Evolutionary conservation across 2,888 invertebrate species (phyloP), one percentile per base, ranked within the genome.

Genomic region (Clostera curtula): DNA sequence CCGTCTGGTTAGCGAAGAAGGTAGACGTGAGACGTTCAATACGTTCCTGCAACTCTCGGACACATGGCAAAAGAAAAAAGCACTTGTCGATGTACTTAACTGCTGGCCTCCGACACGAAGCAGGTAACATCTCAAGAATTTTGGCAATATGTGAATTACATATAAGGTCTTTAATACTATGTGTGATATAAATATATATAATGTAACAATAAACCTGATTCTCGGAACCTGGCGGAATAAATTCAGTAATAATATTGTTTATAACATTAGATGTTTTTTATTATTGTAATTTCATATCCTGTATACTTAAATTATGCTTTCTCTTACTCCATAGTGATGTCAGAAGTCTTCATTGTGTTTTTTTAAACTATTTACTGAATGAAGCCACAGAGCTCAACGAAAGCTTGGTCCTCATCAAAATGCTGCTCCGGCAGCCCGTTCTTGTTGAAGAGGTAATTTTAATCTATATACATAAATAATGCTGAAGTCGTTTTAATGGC

Each of bases 31-130:
- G 5, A 59, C 52, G 16, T 69, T 79, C 40, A 15, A 25, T 1
- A 37, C 43, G 34, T 56, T 72, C 28, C 24, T 56, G 30, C 20
- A 25, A 16, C 36, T 42, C 7, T 40, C 67, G 1, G 52, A 63
- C 43, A 42, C 65, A 3, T 71, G 72, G 69, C 61, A 55, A 33
- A 57, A 59, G 27, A 62, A 61, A 50, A 72, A 70, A 40, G 70
- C 75, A 21, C 59, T 84, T 1, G 71, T 71, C 2, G 79, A 83
- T 35, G 62, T 72, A 7, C 59, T 84, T 6, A 56, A 50, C 23
- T 76, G 74, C 54, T 84, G 83, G 83, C 80, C 82, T 3, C 50
- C 56, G 2, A 52, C 54, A 1, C 31, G 38, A 7, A 34, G 47
- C 33, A 49, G 52, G 72, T 69, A 9, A 21, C 22, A 7, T 6